These are phyloP conservation scores for Pyxicephalus adspersus DNA, from an alignment of 2,113 vertebrate species.

Conservation along the genomic window DNA sequence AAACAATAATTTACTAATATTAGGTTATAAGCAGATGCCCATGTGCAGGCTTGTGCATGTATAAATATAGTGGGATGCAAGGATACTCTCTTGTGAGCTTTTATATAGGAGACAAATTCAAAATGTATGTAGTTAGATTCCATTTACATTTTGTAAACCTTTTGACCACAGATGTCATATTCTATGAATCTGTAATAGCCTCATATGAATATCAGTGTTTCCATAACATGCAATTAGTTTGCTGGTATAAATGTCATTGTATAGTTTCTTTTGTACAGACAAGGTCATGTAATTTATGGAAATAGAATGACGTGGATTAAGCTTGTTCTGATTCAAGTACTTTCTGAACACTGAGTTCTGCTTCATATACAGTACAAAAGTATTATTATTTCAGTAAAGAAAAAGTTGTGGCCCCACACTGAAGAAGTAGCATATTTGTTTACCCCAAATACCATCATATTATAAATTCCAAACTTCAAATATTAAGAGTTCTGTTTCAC, in stretches of 20 bases:
- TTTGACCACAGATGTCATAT: slow-evolving; percentile 34
- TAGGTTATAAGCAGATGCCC: too few species aligned
- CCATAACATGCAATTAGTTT: slow-evolving; percentile 35
- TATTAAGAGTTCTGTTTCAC: too few species aligned
- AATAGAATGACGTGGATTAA: background rate
- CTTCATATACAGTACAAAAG: background rate
- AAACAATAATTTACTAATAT: too few species aligned
- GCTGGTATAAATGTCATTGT: slow-evolving; percentile 24
- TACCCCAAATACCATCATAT: too few species aligned
- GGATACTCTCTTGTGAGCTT: slow-evolving; percentile 17
- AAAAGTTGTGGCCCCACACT: background rate
- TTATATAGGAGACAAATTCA: slow-evolving; percentile 1
- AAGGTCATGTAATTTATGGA: slow-evolving; percentile 23
- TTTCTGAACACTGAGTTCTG: background rate
- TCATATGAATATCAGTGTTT: slow-evolving; percentile 13
- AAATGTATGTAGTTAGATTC: slow-evolving; percentile 25
- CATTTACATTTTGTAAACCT: slow-evolving; percentile 17
- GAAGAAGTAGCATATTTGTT: too few species aligned
- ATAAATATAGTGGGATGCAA: too few species aligned
- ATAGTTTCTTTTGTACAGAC: slow-evolving; percentile 23
- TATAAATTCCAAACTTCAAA: too few species aligned
- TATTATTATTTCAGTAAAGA: background rate
- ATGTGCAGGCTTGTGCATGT: background rate
- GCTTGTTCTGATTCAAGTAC: background rate
- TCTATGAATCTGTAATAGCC: background rate